Evolutionary conservation across 2,888 invertebrate genomes (phyloP).

Genomic region (Dicycla oo): DNA sequence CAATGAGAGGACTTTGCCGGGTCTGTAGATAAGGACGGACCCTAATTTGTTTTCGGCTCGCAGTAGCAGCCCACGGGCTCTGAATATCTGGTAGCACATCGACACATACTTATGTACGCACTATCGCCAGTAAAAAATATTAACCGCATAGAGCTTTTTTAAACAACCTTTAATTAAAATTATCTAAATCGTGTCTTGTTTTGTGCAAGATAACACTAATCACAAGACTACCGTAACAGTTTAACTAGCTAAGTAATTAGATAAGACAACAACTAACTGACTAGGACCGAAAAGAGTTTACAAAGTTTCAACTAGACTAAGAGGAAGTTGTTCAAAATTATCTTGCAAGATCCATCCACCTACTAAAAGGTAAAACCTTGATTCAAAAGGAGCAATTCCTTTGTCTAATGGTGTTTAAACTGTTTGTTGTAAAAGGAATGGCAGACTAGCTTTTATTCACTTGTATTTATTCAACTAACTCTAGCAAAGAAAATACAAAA

Average conservation of each 20-base stretch:
- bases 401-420: not conserved
- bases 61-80: not conserved
- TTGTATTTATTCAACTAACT: not conserved
- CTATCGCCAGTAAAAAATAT: not conserved
- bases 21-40: conserved; percentile 40
- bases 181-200: not conserved
- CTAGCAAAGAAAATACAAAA: conserved; percentile 15
- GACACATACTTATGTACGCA: not conserved
- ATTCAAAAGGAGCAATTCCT: not conserved
- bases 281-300: not conserved
- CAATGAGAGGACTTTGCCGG: conserved; percentile 37
- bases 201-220: conserved; percentile 5
- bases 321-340: not conserved
- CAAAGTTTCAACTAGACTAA: conserved; percentile 7
- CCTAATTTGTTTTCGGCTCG: conserved; percentile 51
- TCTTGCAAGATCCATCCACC: not conserved
- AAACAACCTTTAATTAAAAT: not conserved
- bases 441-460: not conserved
- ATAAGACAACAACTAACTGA: not conserved
- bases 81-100: conserved; percentile 6
- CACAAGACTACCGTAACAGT: not conserved
- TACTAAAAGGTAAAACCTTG: not conserved
- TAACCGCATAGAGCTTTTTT: not conserved
- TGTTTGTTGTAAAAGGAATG: not conserved
- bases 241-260: not conserved